Base-by-base conservation (phyloP, 2,888 invertebrate genomes). In the Heliconius erato region DNA sequence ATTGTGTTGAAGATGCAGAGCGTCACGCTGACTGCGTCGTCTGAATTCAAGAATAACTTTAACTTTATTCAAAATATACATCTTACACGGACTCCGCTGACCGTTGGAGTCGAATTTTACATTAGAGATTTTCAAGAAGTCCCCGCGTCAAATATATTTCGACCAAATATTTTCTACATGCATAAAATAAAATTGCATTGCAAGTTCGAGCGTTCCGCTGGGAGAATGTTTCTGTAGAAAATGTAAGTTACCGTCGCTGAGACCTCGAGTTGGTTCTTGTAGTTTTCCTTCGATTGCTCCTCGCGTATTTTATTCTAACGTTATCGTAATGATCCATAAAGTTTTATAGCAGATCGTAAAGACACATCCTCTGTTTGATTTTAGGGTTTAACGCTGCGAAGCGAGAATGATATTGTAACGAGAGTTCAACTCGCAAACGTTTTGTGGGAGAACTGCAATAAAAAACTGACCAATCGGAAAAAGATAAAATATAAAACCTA, bases 271-370 rank as follows among this genome's bases (percentile, higher is more conserved):
- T 74, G 79, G 81, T 69, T 32, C 63, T 82, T 28, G 32, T 67
- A 89, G 89, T 89, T 90, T 90, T 90, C 90, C 88, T 91, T 90
- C 89, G 90, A 92, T 92, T 91, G 90, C 89, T 89, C 87, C 89
- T 87, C 84, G 86, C 88, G 89, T 91, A 91, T 92, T 94, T 93
- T 91, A 92, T 90, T 92, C 90, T 91, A 91, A 89, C 90, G 90
- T 91, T 92, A 93, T 92, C 92, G 92, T 94, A 94, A 94, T 94
- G 91, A 92, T 89, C 90, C 88, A 88, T 94, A 92, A 94, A 94
- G 91, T 86, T 93, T 94, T 94, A 95, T 92, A 86, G 88, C 79
- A 85, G 82, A 86, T 93, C 92, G 90, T 94, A 93, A 94, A 93
- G 90, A 88, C 86, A 88, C 90, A 91, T 93, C 89, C 90, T 90